These are phyloP conservation scores for Numenius arquata DNA, from an alignment of 2,113 vertebrate genomes.

Conservation along the genomic window DNA sequence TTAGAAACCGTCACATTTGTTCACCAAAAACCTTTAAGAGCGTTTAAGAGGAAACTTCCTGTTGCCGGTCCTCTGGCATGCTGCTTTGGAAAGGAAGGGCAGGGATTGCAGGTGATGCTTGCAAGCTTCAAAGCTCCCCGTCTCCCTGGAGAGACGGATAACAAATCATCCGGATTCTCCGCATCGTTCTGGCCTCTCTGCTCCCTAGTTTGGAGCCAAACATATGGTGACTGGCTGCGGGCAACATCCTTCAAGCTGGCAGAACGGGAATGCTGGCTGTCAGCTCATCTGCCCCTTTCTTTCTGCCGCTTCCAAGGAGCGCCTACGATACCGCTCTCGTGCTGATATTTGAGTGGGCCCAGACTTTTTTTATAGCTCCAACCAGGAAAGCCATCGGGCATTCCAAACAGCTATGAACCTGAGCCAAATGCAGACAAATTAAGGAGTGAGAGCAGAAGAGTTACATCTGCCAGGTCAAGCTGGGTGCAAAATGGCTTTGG, in stretches of 20 bases:
- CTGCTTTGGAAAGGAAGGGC: not conserved
- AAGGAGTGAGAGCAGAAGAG: constrained; percentile 63
- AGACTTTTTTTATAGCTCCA: constrained; percentile 52
- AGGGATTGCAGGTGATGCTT: not conserved
- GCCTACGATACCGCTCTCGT: not conserved
- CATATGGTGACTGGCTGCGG: constrained; percentile 44
- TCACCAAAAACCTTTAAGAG: not conserved
- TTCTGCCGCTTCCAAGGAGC: constrained; percentile 13
- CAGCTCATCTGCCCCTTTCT: constrained; percentile 35
- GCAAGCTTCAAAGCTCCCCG: not conserved
- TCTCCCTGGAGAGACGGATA: not conserved
- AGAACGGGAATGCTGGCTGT: constrained; percentile 34
- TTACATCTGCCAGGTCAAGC: constrained; percentile 72
- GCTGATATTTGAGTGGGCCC: constrained; percentile 60
- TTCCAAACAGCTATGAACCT: constrained; percentile 25
- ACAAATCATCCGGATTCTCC: constrained; percentile 8
- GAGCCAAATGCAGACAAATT: constrained; percentile 72
- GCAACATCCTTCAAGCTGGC: constrained; percentile 58
- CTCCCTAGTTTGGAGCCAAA: constrained; percentile 44
- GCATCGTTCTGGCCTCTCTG: constrained; percentile 15
- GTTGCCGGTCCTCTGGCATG: not conserved
- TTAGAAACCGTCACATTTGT: not conserved
- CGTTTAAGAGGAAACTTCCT: not conserved
- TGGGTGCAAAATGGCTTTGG: constrained; percentile 53
- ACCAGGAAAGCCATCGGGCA: constrained; percentile 29